Conservation (phyloP, 2,888 invertebrate species). For the Vannuccia rotundouncinata region DNA sequence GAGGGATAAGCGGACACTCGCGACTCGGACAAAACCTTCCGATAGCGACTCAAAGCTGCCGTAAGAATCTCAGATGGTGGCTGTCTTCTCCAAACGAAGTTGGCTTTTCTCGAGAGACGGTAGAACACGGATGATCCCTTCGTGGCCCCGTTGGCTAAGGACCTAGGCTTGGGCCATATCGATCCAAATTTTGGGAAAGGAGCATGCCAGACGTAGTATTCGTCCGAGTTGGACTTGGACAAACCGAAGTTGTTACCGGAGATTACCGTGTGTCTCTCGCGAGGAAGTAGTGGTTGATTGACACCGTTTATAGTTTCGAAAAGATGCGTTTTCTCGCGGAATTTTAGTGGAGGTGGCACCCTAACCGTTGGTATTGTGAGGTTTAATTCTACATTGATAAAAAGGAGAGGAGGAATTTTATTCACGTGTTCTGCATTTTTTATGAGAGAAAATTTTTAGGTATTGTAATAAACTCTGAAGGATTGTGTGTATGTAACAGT, state of each 20-base stretch:
- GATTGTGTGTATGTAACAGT: too few relatives aligned
- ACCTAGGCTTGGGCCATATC: conserved; percentile 66
- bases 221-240: background rate
- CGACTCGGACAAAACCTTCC: background rate
- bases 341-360: background rate
- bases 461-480: too few relatives aligned
- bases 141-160: background rate
- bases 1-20: background rate
- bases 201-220: conserved; percentile 46
- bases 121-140: background rate
- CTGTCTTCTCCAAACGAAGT: too few relatives aligned
- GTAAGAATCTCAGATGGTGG: background rate
- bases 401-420: too few relatives aligned
- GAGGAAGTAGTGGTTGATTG: background rate
- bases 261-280: background rate
- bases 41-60: background rate
- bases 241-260: background rate
- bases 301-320: background rate
- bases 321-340: background rate
- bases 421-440: too few relatives aligned
- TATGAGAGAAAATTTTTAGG: too few relatives aligned
- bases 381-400: too few relatives aligned
- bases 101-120: background rate
- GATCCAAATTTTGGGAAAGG: conserved; percentile 59
- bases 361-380: too few relatives aligned